Conservation (phyloP, 2,797 vertebrate genomes). For the Discoglossus pictus region DNA sequence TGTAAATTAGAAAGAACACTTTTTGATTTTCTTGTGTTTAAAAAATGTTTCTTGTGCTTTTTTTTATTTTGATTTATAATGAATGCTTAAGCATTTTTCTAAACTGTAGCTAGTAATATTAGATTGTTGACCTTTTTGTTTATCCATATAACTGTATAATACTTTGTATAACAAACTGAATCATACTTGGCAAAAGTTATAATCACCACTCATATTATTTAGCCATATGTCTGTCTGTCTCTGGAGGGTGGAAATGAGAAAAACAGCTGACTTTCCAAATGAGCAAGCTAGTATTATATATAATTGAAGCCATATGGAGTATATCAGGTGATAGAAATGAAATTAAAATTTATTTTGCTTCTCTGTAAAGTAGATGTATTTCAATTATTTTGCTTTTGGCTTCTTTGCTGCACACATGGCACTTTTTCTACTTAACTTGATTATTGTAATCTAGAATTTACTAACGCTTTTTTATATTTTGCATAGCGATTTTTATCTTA, state of each 20-base stretch:
- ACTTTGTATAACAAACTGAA: conserved; percentile 14
- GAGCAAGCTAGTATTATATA: conserved; percentile 25
- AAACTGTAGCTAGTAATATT: too few species aligned
- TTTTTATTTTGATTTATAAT: too few species aligned
- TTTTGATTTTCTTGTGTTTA: too few species aligned
- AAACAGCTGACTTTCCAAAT: conserved; percentile 41
- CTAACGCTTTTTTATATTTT: conserved; percentile 32
- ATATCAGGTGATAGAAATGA: conserved; percentile 36
- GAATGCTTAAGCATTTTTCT: too few species aligned
- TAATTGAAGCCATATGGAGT: conserved; percentile 46
- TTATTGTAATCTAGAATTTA: conserved; percentile 23
- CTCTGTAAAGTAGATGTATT: conserved; percentile 30
- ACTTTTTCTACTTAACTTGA: conserved; percentile 32
- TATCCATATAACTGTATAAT: background rate
- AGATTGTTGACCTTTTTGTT: background rate
- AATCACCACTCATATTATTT: conserved; percentile 17
- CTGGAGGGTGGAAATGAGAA: conserved; percentile 29
- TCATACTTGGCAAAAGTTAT: conserved; percentile 16
- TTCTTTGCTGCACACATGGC: conserved; percentile 23
- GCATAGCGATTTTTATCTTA: conserved; percentile 12
- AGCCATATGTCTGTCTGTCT: conserved; percentile 37
- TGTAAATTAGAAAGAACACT: too few species aligned
- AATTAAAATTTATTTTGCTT: conserved; percentile 42
- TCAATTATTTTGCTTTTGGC: conserved; percentile 37
- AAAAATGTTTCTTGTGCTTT: too few species aligned